Conservation (phyloP, 2,113 vertebrate genomes). For the Anser cygnoides region DNA sequence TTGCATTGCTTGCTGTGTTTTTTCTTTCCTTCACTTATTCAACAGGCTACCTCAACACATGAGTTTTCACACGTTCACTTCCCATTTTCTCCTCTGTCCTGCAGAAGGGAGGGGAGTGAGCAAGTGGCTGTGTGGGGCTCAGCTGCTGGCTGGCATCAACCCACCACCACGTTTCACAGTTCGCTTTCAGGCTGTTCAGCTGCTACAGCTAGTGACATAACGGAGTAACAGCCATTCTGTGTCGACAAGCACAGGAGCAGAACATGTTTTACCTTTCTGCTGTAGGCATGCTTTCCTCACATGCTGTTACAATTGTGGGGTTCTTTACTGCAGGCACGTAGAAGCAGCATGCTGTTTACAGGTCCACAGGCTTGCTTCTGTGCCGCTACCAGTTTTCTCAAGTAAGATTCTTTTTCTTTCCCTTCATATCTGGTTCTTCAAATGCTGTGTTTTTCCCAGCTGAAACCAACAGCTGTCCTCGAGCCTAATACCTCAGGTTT, state of each 20-base stretch:
- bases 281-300: background rate
- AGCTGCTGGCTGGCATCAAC: background rate
- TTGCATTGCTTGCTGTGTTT: background rate
- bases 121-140: background rate
- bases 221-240: background rate
- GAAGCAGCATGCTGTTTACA: background rate
- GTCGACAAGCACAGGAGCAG: background rate
- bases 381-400: background rate
- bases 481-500: background rate
- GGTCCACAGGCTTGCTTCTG: background rate
- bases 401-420: background rate
- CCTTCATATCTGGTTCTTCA: background rate
- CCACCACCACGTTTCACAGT: no score
- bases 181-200: background rate
- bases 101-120: background rate
- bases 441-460: background rate
- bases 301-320: background rate
- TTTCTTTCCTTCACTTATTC: background rate
- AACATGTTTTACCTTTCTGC: background rate
- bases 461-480: background rate
- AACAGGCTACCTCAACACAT: background rate
- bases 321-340: background rate
- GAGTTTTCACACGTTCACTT: background rate
- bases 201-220: background rate
- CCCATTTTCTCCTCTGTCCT: background rate